Base-by-base conservation (phyloP, 1,140 invertebrate species). In the Drosophila bifasciata region DNA sequence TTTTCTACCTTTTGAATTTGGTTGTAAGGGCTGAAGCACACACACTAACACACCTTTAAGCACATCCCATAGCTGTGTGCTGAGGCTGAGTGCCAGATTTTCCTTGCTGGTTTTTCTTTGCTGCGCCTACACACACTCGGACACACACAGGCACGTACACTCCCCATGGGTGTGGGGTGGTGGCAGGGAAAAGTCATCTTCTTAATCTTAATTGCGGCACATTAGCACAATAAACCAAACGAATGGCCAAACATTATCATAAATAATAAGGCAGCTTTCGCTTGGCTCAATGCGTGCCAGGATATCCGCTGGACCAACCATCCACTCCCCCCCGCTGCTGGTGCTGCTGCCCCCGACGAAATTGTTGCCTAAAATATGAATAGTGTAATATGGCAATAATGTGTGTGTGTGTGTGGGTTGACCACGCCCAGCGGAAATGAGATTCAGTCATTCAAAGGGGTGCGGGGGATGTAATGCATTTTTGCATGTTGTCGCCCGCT, bases 221-320 rank as follows among this genome's bases (percentile, higher is more conserved):
- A 88, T 88, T 88, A 88, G 85, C 85, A 88, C 84, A 88, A 89
- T 88, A 88, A 88, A 88, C 84, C 84, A 89, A 88, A 89, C 79
- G 84, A 88, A 88, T 88, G 84, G 68, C 84, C 84, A 83, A 72
- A 89, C 84, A 88, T 89, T 88, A 88, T 84, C 84, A 89, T 88
- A 88, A 88, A 88, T 88, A 88, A 88, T 89, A 84, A 66, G 81
- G 75, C 70, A 76, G 72, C 67, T 60, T 36, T 53, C 71, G 40
- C 49, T 75, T 67, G 83, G 74, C 83, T 86, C 78, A 88, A 88
- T 79, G 79, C 78, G 72, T 74, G 70, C 48, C 83, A 85, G 81
- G 81, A 85, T 76, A 85, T 85, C 81, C 77, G 83, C 45, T 69
- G 63, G 51, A 62, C 63, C 21, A 21, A 7, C 25, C 23, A 5